phyloP scores from a whole-genome alignment of 2,797 vertebrate genomes.

The Sebastes matsubarae region DNA sequence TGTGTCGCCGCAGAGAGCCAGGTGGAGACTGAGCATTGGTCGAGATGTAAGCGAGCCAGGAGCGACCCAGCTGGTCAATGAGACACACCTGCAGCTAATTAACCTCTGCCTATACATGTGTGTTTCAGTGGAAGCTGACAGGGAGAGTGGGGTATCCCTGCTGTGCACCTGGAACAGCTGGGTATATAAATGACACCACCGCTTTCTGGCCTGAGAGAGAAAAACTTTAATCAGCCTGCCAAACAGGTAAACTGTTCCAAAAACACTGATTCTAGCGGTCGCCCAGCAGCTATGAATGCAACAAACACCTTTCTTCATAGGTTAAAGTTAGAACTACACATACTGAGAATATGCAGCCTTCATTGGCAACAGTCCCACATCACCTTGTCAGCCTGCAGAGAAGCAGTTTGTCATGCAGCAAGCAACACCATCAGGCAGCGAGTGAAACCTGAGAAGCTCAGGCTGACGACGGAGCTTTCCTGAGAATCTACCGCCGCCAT shows the following conservation, averaged over 20 bases:
- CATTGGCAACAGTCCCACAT: background rate
- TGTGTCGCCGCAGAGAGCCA: background rate
- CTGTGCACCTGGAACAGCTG: conserved; percentile 27
- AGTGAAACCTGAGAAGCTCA: conserved; percentile 4
- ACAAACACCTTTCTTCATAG: background rate
- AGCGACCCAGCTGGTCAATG: conserved; percentile 29
- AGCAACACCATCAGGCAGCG: background rate
- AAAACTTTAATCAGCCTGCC: conserved; percentile 4
- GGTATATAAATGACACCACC: conserved; percentile 1
- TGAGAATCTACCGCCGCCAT: conserved; percentile 1
- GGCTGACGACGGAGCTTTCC: background rate
- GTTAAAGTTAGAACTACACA: background rate
- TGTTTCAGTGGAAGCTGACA: conserved; percentile 22
- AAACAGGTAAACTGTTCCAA: background rate
- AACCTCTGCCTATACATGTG: conserved; percentile 25
- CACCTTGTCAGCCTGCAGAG: conserved; percentile 1
- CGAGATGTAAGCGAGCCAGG: conserved; percentile 4
- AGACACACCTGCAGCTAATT: conserved; percentile 51
- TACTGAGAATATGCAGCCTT: background rate
- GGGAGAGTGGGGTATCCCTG: conserved; percentile 5
- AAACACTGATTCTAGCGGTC: background rate
- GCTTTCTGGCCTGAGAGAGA: background rate
- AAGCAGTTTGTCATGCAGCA: conserved; percentile 26
- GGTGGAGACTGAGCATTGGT: background rate
- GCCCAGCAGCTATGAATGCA: background rate